A percentile compares a stretch with the other conserved stretches of the same genome.
phyloP scores from a whole-genome alignment of 2,888 invertebrate species.

The Nemapogon koenigi region DNA sequence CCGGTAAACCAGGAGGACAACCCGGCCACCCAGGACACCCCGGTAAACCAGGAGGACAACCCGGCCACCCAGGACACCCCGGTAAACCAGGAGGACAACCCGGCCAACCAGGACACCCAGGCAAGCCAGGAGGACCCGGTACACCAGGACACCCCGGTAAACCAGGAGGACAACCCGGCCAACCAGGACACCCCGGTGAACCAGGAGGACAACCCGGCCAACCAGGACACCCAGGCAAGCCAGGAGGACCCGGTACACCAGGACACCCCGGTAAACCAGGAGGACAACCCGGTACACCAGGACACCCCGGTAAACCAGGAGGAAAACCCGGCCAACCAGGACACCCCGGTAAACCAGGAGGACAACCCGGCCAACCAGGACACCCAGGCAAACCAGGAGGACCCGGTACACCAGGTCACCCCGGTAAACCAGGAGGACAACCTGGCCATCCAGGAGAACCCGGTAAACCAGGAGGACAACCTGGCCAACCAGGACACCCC shows the following conservation, averaged over 20 bases:
- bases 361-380: conserved; percentile 9
- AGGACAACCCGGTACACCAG: conserved; percentile 1
- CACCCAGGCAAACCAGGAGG: conserved; percentile 7
- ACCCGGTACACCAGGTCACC: conserved; percentile 4
- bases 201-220: conserved; percentile 9
- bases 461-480: not conserved
- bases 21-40: not conserved
- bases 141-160: conserved; percentile 9
- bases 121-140: conserved; percentile 10
- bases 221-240: conserved; percentile 6
- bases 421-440: not conserved
- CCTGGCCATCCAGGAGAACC: not conserved
- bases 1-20: not conserved
- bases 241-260: conserved; percentile 9
- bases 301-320: conserved; percentile 1
- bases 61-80: not conserved
- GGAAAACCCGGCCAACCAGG: conserved; percentile 5
- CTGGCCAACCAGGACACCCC: not conserved
- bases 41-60: not conserved
- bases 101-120: conserved; percentile 3
- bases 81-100: not conserved
- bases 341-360: not conserved
- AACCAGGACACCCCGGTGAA: not conserved
- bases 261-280: conserved; percentile 5
- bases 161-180: not conserved